Percentiles rank a stretch among this genome's conserved stretches.
Evolutionary conservation across 2,113 vertebrate species (phyloP).

Genomic region (Silurus glanis): DNA sequence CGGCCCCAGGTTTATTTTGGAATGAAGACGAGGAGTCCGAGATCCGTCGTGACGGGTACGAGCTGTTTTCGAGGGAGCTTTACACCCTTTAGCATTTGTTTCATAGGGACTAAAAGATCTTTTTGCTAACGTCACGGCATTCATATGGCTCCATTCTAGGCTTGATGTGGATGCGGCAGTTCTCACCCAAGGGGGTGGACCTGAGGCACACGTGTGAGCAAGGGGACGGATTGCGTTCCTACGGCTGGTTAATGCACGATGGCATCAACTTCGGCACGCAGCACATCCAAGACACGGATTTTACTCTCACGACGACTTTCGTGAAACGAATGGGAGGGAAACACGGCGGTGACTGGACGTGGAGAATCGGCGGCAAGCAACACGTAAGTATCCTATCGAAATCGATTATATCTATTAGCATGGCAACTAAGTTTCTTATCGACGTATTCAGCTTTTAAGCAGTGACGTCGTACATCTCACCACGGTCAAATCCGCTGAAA

Average conservation of each 20-base stretch:
- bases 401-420: neutral
- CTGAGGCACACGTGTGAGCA: constrained; percentile 91
- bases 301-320: constrained; percentile 85
- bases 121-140: neutral
- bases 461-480: neutral
- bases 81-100: neutral
- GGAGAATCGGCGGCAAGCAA: constrained; percentile 83
- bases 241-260: constrained; percentile 91
- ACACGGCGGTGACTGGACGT: constrained; percentile 95
- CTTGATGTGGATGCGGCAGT: constrained; percentile 92
- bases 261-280: constrained; percentile 86
- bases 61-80: neutral
- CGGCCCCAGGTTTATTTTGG: constrained; percentile 93
- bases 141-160: constrained; percentile 65
- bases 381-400: constrained; percentile 69
- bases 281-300: constrained; percentile 80
- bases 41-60: constrained; percentile 82
- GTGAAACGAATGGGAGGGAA: constrained; percentile 84
- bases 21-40: constrained; percentile 91
- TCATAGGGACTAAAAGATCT: neutral
- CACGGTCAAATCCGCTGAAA: neutral
- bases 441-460: neutral
- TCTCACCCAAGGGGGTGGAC: constrained; percentile 69
- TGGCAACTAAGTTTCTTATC: no score
- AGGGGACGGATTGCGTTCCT: constrained; percentile 79